Conservation (phyloP, 1,140 invertebrate genomes). For the Philaenus spumarius region DNA sequence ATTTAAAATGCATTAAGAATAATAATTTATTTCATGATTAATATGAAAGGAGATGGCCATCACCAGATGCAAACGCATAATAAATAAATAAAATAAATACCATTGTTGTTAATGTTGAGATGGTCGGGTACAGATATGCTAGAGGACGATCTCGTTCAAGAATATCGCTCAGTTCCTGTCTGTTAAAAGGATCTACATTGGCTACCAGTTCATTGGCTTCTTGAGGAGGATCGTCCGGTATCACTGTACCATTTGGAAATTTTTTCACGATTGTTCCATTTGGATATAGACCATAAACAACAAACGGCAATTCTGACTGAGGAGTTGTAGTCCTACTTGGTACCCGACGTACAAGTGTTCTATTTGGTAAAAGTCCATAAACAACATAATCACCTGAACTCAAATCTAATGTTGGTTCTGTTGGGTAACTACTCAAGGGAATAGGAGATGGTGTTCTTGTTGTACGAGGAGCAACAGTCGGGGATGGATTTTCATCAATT, state of each 20-base stretch:
- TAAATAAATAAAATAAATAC: no score
- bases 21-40: no score
- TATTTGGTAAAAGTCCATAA: conserved; percentile 28
- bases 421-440: background rate
- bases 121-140: conserved; percentile 13
- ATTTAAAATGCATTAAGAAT: no score
- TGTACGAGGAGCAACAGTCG: background rate
- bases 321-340: conserved; percentile 15
- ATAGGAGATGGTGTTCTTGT: conserved; percentile 3
- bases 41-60: no score
- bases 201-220: conserved; percentile 27
- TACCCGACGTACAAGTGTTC: conserved; percentile 23
- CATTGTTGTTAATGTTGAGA: background rate
- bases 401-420: background rate
- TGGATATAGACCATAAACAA: conserved; percentile 30
- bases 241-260: conserved; percentile 29
- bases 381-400: conserved; percentile 19
- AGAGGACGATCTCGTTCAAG: conserved; percentile 24
- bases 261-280: conserved; percentile 31
- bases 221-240: conserved; percentile 26
- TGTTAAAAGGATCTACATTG: conserved; percentile 21
- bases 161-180: conserved; percentile 18
- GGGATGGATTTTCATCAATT: conserved; percentile 5
- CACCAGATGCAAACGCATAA: no score
- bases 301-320: conserved; percentile 26